These are phyloP conservation scores for Dimorphilus gyrociliatus DNA, from an alignment of 2,888 invertebrate species.

Conservation along the genomic window DNA sequence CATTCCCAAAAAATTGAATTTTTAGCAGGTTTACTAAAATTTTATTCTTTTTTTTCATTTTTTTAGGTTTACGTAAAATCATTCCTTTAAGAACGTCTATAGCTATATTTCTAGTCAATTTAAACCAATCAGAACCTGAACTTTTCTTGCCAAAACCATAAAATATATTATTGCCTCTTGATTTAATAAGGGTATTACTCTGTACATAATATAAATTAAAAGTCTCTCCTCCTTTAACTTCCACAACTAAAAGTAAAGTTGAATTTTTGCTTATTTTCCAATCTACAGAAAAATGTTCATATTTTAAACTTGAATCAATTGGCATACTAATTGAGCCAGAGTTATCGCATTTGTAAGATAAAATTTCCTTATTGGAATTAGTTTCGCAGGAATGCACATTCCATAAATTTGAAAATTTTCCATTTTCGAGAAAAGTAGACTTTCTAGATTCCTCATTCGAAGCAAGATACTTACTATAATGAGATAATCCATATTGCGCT, in stretches of 20 bases:
- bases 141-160: conserved; percentile 53
- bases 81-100: conserved; percentile 82
- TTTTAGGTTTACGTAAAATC: conserved; percentile 17
- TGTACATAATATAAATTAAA: conserved; percentile 68
- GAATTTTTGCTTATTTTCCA: no score
- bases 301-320: no score
- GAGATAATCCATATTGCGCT: conserved; percentile 89
- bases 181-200: conserved; percentile 53
- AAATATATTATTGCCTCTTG: conserved; percentile 57
- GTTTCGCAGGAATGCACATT: no score
- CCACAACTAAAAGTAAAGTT: no score
- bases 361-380: no score
- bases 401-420: no score
- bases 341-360: no score
- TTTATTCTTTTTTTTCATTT: conserved; percentile 14
- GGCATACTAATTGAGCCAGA: no score
- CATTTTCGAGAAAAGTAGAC: no score
- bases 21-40: conserved; percentile 14
- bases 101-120: conserved; percentile 66
- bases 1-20: conserved; percentile 26
- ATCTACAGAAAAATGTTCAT: no score
- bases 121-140: conserved; percentile 46
- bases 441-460: no score
- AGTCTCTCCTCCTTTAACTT: conserved; percentile 44
- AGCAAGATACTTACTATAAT: conserved; percentile 86